Conservation (phyloP, 2,888 invertebrate species). For the Acleris holmiana region DNA sequence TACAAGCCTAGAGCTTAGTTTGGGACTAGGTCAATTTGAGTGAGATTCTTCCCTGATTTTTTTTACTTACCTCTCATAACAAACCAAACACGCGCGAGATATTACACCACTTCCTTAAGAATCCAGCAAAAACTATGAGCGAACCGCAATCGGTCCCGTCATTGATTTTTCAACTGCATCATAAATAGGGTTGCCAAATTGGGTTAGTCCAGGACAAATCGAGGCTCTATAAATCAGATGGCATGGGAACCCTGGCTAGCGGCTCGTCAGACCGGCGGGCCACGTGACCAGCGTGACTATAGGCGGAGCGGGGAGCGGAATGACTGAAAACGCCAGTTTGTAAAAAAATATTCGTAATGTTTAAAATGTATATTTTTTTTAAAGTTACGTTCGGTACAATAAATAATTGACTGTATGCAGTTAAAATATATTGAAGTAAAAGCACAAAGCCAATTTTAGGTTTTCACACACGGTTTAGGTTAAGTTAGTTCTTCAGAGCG, state of each 20-base stretch:
- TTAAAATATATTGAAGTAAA: too few relatives aligned
- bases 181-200: slow-evolving; percentile 57
- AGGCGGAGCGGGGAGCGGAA: slow-evolving; percentile 14
- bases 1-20: too few relatives aligned
- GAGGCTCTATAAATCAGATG: slow-evolving; percentile 51
- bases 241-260: slow-evolving; percentile 62
- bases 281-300: slow-evolving; percentile 40
- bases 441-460: too few relatives aligned
- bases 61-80: not conserved
- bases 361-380: too few relatives aligned
- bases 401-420: too few relatives aligned
- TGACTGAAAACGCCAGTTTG: too few relatives aligned
- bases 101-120: too few relatives aligned
- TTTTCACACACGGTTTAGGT: too few relatives aligned
- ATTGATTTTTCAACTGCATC: slow-evolving; percentile 41
- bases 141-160: slow-evolving; percentile 16
- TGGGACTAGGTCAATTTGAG: too few relatives aligned
- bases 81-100: not conserved
- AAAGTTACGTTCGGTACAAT: too few relatives aligned
- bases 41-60: too few relatives aligned
- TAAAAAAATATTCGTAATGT: not conserved
- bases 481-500: too few relatives aligned
- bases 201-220: slow-evolving; percentile 51
- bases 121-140: slow-evolving; percentile 3
- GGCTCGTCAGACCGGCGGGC: slow-evolving; percentile 52